Evolutionary conservation across 2,797 vertebrate genomes (phyloP), one percentile per base, ranked within the genome.

Genomic region (Myotis daubentonii): DNA sequence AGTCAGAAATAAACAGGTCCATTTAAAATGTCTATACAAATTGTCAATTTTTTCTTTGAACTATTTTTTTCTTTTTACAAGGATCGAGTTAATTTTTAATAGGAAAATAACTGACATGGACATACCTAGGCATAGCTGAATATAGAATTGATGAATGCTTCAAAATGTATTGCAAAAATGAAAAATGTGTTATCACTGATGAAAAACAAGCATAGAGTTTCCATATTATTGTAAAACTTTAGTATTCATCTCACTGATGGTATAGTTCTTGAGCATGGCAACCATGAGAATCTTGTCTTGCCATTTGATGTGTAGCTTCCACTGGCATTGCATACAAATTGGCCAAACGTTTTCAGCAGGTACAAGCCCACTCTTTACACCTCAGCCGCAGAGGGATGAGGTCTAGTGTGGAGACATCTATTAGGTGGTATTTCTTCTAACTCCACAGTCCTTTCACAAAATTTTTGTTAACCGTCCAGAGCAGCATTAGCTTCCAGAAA

Each of bases 31-130:
- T 87, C 22, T 83, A 72, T 30, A 44, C 8, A 82, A 88, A 86
- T 28, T 88, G 23, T 60, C 17, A 36, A 5, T 38, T 74, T 22
- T 66, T 55, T 15, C 19, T 71, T 57, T 44, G 23, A 85, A 47
- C 6, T 15, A 25, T 79, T 92, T 38, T 75, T 68, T 89, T 95
- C 80, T 94, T 85, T 87, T 60, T 33, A 87, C 19, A 82, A 65
- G 20, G n/a, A 75, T 12, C 44, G 11, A 89, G 47, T 90, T 25
- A 30, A 68, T 44, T 51, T 83, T 82, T 76, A 65, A 85, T 11
- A 74, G 28, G 44, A 82, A 78, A 62, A 70, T 85, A 51, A 33
- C 1, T 41, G 55, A 72, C 17, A 44, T 22, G 33, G 25, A 51
- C 22, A 33, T n/a, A 44, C 8, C 49, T 10, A 19, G 11, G 12